Evolutionary conservation across 2,113 vertebrate genomes (phyloP).

Genomic region (Prionailurus bengalensis): DNA sequence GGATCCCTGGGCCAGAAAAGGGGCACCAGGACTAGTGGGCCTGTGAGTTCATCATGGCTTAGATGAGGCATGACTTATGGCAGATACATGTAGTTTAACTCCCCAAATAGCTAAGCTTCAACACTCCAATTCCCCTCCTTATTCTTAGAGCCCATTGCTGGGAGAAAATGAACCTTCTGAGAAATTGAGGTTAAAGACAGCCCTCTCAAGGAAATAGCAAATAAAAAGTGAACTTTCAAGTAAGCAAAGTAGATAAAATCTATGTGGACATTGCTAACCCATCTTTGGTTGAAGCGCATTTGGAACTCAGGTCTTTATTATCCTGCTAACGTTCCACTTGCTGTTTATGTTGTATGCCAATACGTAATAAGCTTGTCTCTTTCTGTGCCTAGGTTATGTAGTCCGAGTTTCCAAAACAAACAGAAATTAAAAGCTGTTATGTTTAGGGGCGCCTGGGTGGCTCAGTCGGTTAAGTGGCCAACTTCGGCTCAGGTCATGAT

Average conservation of each 20-base stretch:
- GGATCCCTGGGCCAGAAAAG: not conserved
- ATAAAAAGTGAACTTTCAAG: slow-evolving; percentile 9
- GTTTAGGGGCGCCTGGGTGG: too few species aligned
- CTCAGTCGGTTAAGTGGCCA: too few species aligned
- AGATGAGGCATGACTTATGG: not conserved
- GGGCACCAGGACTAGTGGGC: not conserved
- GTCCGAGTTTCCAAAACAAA: not conserved
- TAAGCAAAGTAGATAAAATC: not conserved
- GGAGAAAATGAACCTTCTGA: not conserved
- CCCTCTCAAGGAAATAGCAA: not conserved
- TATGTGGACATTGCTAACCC: not conserved
- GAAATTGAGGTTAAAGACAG: slow-evolving; percentile 5
- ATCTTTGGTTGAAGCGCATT: not conserved
- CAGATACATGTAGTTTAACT: not conserved
- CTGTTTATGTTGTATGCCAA: not conserved
- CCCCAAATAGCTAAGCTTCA: not conserved
- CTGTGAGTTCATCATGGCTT: not conserved
- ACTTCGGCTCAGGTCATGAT: too few species aligned
- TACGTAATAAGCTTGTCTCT: not conserved
- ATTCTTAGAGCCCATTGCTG: not conserved
- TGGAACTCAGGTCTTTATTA: not conserved
- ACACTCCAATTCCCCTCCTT: not conserved
- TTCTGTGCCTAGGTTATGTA: not conserved
- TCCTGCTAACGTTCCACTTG: not conserved
- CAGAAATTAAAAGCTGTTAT: not conserved